Evolutionary conservation across 2,113 vertebrate species (phyloP).

Genomic region (Sakesphorus luctuosus): DNA sequence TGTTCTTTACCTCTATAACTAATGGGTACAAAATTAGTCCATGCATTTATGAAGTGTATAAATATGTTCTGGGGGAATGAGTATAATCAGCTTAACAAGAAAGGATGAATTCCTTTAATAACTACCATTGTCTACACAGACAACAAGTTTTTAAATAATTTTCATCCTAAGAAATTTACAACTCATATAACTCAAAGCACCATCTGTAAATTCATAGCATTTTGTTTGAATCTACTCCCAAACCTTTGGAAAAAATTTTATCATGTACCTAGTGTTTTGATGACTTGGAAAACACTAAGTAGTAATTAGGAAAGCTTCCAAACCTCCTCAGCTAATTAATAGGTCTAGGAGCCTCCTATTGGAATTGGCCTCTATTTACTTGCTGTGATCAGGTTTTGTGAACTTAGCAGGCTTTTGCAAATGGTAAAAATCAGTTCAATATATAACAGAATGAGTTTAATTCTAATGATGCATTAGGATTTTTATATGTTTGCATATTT

Average conservation of each 20-base stretch:
- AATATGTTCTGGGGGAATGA: neutral
- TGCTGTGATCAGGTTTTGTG: neutral
- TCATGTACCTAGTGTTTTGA: neutral
- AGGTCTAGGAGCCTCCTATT: slow-evolving; percentile 3
- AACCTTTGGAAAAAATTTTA: neutral
- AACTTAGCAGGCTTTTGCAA: neutral
- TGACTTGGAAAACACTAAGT: slow-evolving; percentile 54
- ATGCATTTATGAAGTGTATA: neutral
- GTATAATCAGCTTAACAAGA: neutral
- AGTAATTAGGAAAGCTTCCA: slow-evolving; percentile 61
- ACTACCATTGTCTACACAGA: neutral
- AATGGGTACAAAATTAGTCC: neutral
- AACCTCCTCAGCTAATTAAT: slow-evolving; percentile 37
- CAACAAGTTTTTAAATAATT: neutral
- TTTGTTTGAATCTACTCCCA: neutral
- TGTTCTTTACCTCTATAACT: neutral
- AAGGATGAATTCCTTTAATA: neutral
- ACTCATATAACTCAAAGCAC: neutral
- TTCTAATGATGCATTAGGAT: too few relatives aligned
- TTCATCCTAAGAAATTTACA: neutral
- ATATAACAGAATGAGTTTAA: neutral
- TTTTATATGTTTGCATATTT: too few relatives aligned
- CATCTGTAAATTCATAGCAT: neutral
- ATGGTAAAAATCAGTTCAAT: neutral
- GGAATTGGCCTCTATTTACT: slow-evolving; percentile 21